phyloP scores from a whole-genome alignment of 1,140 invertebrate species.

The Ruditapes philippinarum region DNA sequence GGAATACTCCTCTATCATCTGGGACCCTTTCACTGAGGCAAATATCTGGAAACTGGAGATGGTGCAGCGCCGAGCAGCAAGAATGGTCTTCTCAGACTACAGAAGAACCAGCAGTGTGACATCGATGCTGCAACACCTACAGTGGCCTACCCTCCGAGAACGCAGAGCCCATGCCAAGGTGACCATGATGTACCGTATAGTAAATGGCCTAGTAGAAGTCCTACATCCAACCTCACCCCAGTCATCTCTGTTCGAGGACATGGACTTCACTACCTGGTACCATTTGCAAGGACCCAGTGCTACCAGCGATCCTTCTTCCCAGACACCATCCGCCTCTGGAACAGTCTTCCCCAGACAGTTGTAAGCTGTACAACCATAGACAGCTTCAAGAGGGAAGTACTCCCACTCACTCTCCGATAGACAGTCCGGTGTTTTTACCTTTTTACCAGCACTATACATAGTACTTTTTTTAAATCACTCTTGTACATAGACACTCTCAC shows the following conservation, averaged over 20 bases:
- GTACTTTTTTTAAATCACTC: too few relatives aligned
- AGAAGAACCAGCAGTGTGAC: background rate
- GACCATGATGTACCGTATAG: constrained; percentile 18
- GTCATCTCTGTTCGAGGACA: background rate
- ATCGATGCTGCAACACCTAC: background rate
- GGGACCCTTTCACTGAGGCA: constrained; percentile 3
- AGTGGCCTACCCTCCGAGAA: constrained; percentile 8
- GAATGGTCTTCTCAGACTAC: background rate
- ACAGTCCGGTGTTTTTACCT: background rate
- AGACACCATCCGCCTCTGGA: background rate
- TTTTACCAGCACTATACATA: too few relatives aligned
- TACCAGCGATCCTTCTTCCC: constrained; percentile 22
- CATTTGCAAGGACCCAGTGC: background rate
- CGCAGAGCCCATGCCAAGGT: background rate
- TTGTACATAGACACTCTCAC: too few relatives aligned
- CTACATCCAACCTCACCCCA: background rate
- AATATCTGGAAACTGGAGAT: constrained; percentile 13
- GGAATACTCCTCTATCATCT: constrained; percentile 13
- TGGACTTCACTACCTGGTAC: constrained; percentile 5
- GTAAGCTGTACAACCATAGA: background rate
- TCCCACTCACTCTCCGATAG: background rate
- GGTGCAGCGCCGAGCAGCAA: background rate
- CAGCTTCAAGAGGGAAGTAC: background rate
- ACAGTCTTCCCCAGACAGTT: background rate
- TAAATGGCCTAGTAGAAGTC: background rate